Percentiles rank a stretch among this genome's conserved stretches.
Conservation (phyloP, 2,888 invertebrate species). For the Sminthurides aquaticus region DNA sequence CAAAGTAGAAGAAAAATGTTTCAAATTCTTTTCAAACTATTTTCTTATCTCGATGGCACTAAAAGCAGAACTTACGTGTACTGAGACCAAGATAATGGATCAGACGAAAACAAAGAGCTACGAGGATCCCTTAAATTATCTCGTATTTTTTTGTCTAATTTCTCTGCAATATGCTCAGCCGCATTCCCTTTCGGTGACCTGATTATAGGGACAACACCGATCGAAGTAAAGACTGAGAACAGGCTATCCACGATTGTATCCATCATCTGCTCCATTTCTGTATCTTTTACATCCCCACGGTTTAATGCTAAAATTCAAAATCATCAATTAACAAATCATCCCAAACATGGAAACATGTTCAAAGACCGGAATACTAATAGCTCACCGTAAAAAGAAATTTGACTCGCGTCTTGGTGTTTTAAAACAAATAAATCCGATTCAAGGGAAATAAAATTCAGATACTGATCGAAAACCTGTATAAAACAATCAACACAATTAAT, state of each 20-base stretch:
- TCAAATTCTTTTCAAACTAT: background rate
- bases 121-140: constrained; percentile 95
- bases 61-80: constrained; percentile 39
- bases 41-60: no score
- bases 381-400: constrained; percentile 82
- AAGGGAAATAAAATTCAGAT: constrained; percentile 93
- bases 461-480: constrained; percentile 86
- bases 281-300: constrained; percentile 84
- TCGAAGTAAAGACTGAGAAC: constrained; percentile 94
- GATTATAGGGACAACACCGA: constrained; percentile 87
- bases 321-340: constrained; percentile 6
- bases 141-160: constrained; percentile 90
- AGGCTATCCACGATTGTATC: constrained; percentile 90
- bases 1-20: constrained; percentile 43
- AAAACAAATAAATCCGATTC: constrained; percentile 96
- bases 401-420: constrained; percentile 83
- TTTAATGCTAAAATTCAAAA: constrained; percentile 83
- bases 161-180: constrained; percentile 96
- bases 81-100: constrained; percentile 65
- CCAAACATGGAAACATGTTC: constrained; percentile 3
- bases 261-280: constrained; percentile 90
- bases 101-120: constrained; percentile 88
- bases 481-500: constrained; percentile 22
- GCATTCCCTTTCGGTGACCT: constrained; percentile 90
- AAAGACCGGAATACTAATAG: background rate